Base-by-base conservation (phyloP, 2,797 vertebrate species). In the Sebastes minor region DNA sequence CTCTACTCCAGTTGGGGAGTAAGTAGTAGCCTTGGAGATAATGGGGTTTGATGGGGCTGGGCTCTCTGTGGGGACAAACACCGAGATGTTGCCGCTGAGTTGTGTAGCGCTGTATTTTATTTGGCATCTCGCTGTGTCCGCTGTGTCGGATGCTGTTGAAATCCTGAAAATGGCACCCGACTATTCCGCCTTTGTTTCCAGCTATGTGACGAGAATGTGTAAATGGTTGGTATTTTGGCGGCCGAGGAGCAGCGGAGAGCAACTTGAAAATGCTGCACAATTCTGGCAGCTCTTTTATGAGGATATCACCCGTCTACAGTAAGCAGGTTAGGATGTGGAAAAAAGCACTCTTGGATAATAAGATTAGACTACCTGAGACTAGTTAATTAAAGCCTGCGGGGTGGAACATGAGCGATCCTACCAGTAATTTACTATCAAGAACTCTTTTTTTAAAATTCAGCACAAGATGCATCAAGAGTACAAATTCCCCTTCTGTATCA, bases 311-410 rank as follows among this genome's bases (percentile, higher is more conserved):
- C 22, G 18, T 69, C 52, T 27, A 13, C 32, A 10, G 78, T 82
- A 91, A 84, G 86, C 83, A 88, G 88, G 88, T 83, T 86, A 78
- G 55, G 64, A 30, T 77, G 78, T 83, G 69, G 71, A 59, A 69
- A 69, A 82, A 91, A 79, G 79, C 87, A 66, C 30, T 72, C 80
- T 77, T 82, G 25, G 80, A 92, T 90, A 91, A 91, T 93, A 89
- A 92, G 90, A 94, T 94, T 90, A 91, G 88, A 88, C 90, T 88
- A 92, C 86, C 86, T 91, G 86, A 90, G 90, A 92, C 84, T 93
- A 87, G 89, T 91, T 95, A 92, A 94, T 95, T 94, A 94, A 93
- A 94, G 88, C 86, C 92, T 89, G 80, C 92, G 90, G 87, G 89
- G 88, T 92, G 91, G 90, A 94, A 95, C 92, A 89, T 90, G 91